phyloP scores from a whole-genome alignment of 2,113 vertebrate species.

The Arenaria interpres region DNA sequence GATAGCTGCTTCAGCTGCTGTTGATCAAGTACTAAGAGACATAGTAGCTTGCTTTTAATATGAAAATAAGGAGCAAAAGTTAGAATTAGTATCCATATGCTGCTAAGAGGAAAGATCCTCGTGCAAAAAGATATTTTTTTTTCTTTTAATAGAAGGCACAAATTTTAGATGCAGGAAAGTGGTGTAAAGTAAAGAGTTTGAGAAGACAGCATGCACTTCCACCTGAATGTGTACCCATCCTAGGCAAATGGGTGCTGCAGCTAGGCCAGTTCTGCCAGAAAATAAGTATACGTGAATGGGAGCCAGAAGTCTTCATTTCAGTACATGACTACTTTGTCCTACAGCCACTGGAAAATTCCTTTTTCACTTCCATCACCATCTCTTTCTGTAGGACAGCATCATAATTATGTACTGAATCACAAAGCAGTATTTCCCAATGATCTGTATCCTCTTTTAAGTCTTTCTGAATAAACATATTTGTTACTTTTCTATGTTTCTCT shows the following conservation, averaged over 20 bases:
- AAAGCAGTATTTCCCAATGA: background rate
- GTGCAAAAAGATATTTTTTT: background rate
- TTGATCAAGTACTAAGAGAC: background rate
- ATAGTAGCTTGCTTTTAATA: background rate
- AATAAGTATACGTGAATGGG: background rate
- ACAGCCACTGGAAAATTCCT: background rate
- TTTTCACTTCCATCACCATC: background rate
- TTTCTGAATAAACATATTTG: background rate
- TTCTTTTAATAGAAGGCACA: background rate
- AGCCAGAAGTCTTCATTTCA: background rate
- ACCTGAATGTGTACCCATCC: background rate
- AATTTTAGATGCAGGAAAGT: background rate
- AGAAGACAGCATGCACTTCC: fast-evolving
- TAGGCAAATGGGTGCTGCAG: background rate
- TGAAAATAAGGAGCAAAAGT: background rate
- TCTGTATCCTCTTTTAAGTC: background rate
- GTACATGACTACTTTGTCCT: background rate
- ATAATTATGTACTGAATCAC: background rate
- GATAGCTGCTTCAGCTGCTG: background rate
- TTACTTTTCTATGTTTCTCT: background rate
- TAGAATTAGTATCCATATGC: background rate
- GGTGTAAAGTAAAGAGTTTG: background rate
- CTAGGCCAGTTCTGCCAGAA: background rate
- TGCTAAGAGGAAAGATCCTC: background rate
- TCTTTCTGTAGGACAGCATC: background rate